Percentiles rank a stretch among this genome's conserved stretches.
These are phyloP conservation scores for Azorinus chamasolen DNA, from an alignment of 2,888 invertebrate species.

Conservation along the genomic window DNA sequence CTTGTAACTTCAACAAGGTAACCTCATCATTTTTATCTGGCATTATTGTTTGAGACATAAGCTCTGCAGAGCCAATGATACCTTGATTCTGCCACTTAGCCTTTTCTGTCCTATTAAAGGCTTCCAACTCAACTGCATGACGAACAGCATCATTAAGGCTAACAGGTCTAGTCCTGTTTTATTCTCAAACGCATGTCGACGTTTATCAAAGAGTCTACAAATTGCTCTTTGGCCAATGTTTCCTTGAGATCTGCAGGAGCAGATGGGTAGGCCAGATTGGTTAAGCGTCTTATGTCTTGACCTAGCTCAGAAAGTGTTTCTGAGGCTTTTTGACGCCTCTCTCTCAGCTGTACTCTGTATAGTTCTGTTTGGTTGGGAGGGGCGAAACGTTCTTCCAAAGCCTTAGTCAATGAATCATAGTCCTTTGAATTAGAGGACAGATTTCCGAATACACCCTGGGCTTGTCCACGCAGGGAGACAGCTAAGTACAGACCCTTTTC, in stretches of 20 bases:
- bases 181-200: conserved; percentile 5
- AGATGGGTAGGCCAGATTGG: conserved; percentile 11
- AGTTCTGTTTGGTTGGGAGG: no score
- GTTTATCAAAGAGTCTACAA: no score
- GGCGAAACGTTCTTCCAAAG: no score
- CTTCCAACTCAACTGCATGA: conserved; percentile 9
- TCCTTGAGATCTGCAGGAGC: no score
- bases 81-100: not conserved
- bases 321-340: conserved; percentile 7
- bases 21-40: no score
- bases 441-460: conserved; percentile 18
- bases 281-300: conserved; percentile 10
- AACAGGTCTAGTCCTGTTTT: conserved; percentile 1
- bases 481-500: conserved; percentile 15
- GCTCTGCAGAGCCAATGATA: no score
- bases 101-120: conserved; percentile 6
- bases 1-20: no score
- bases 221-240: no score
- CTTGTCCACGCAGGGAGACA: conserved; percentile 13
- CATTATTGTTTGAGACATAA: no score
- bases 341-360: conserved; percentile 10
- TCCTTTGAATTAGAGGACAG: conserved; percentile 1
- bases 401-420: not conserved
- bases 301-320: conserved; percentile 7
- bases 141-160: conserved; percentile 2